A percentile compares a stretch with the other conserved stretches of the same genome.
Conservation (phyloP, 64 coral and sea anemone genomes). For the Catalaphyllia jardinei region DNA sequence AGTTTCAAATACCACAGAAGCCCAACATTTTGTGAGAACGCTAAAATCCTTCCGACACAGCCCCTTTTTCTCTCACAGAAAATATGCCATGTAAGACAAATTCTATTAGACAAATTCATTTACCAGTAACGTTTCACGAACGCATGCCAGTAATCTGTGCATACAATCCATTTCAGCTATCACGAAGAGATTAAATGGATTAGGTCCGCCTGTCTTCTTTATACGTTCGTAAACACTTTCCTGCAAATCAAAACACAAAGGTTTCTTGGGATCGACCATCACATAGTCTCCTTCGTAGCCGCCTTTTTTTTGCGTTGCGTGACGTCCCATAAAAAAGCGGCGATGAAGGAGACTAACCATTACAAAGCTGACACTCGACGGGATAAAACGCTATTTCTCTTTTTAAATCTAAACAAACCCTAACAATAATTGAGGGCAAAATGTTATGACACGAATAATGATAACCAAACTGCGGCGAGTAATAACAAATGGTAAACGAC, state of each 20-base stretch:
- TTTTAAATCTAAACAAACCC: too few species aligned
- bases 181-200: slow-evolving; percentile 90
- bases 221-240: slow-evolving; percentile 91
- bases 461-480: neutral
- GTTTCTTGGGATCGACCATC: neutral
- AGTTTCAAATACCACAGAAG: too few species aligned
- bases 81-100: too few species aligned
- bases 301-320: too few species aligned
- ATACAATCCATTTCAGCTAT: slow-evolving; percentile 94
- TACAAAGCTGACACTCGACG: too few species aligned
- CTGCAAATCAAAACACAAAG: slow-evolving; percentile 22
- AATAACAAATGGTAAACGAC: neutral
- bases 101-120: slow-evolving; percentile 17
- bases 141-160: slow-evolving; percentile 67
- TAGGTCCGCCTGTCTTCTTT: slow-evolving; percentile 90
- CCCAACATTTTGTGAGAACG: too few species aligned
- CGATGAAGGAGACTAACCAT: too few species aligned
- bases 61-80: too few species aligned
- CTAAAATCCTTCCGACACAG: too few species aligned
- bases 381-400: too few species aligned
- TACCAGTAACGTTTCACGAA: slow-evolving; percentile 85
- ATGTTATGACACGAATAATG: neutral
- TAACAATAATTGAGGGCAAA: neutral
- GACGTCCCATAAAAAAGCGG: too few species aligned
- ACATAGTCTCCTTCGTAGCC: too few species aligned